A percentile compares a stretch with the other conserved stretches of the same genome.
Evolutionary conservation across 2,888 invertebrate genomes (phyloP).

Genomic region (Drosophila austrosaltans): DNA sequence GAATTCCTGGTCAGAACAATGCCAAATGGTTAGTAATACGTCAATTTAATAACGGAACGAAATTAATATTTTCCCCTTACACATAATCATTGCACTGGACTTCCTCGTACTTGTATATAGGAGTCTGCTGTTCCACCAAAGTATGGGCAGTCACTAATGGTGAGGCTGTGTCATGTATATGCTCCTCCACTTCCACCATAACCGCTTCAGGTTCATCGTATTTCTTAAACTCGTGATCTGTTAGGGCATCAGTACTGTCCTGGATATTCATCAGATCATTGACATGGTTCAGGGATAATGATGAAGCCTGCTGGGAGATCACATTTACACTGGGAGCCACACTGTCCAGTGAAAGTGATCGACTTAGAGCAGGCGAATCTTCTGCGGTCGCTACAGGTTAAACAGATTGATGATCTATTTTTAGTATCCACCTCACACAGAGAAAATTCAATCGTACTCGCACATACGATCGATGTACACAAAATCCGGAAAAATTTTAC

Average conservation of each 20-base stretch:
- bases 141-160: conserved; percentile 88
- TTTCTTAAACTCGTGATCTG: conserved; percentile 79
- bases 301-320: conserved; percentile 88
- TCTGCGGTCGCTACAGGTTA: conserved; percentile 68
- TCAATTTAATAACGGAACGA: not conserved
- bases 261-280: conserved; percentile 87
- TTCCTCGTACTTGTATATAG: conserved; percentile 88
- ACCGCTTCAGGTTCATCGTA: conserved; percentile 87
- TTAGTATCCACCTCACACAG: too few species aligned
- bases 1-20: conserved; percentile 69
- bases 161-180: conserved; percentile 91
- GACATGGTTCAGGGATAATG: conserved; percentile 89
- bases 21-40: too few species aligned
- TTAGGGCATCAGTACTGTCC: conserved; percentile 75
- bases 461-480: too few species aligned
- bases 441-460: too few species aligned
- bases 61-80: conserved; percentile 74
- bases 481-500: too few species aligned
- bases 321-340: conserved; percentile 85
- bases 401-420: too few species aligned
- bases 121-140: conserved; percentile 87
- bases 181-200: conserved; percentile 91
- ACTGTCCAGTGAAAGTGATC: conserved; percentile 91
- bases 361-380: conserved; percentile 85
- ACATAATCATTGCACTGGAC: conserved; percentile 86